These are phyloP conservation scores for Raja brachyura DNA, from an alignment of 2,113 vertebrate genomes.

Conservation along the genomic window DNA sequence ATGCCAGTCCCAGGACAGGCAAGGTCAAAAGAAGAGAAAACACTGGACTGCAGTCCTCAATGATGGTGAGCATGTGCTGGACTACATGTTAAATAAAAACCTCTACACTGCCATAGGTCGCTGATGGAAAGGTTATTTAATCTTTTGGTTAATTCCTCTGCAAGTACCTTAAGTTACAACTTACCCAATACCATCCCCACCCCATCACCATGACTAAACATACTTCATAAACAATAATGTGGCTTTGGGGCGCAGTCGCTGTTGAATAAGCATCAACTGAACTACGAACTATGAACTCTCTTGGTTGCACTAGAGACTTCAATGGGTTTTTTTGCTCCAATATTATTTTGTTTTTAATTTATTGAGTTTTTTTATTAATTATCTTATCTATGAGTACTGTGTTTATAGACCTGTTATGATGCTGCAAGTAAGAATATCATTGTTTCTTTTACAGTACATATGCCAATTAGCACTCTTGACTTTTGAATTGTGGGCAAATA, in stretches of 20 bases:
- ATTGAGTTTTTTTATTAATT: no score
- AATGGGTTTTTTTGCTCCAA: no score
- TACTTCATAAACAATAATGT: background rate
- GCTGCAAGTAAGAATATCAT: no score
- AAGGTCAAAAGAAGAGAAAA: slow-evolving; percentile 69
- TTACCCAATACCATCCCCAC: background rate
- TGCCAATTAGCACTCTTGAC: no score
- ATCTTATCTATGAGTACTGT: no score
- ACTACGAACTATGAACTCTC: no score
- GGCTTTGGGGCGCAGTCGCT: background rate
- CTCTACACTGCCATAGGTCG: background rate
- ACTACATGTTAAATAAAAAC: background rate
- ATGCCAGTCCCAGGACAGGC: slow-evolving; percentile 79
- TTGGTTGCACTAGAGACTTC: no score
- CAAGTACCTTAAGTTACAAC: background rate
- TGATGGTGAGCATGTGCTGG: slow-evolving; percentile 57
- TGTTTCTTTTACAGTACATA: no score
- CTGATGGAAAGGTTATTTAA: background rate
- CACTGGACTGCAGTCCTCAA: slow-evolving; percentile 73
- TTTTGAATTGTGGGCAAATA: background rate
- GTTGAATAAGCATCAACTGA: no score
- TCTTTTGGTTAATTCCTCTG: background rate
- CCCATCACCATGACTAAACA: background rate
- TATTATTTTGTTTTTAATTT: no score
- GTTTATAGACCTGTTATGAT: no score